A percentile compares a stretch with the other conserved stretches of the same genome.
phyloP scores from a whole-genome alignment of 2,797 vertebrate species.

The Percopsis omiscomaycus region DNA sequence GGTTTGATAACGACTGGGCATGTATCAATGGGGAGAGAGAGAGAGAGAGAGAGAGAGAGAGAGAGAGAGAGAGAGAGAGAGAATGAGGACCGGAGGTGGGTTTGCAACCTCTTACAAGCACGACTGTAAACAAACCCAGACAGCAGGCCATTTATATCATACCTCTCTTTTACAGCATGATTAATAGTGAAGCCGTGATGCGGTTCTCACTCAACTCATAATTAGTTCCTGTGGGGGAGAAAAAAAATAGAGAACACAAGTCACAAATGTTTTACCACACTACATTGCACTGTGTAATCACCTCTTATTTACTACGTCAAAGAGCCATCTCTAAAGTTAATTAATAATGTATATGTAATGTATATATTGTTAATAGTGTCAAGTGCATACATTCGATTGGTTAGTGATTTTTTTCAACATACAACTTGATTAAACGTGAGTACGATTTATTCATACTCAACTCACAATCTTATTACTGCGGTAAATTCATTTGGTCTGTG shows the following conservation, averaged over 20 bases:
- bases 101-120: not conserved
- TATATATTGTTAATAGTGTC: constrained; percentile 21
- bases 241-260: constrained; percentile 47
- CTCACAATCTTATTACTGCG: constrained; percentile 1
- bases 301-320: constrained; percentile 21
- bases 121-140: constrained; percentile 22
- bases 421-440: constrained; percentile 12
- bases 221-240: constrained; percentile 39
- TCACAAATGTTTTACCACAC: constrained; percentile 35
- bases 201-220: constrained; percentile 20
- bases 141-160: constrained; percentile 18
- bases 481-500: too few relatives aligned
- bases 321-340: constrained; percentile 35
- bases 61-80: constrained; percentile 8
- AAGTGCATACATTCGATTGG: constrained; percentile 1
- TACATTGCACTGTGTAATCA: constrained; percentile 28
- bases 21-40: constrained; percentile 5
- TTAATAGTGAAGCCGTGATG: constrained; percentile 24
- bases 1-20: constrained; percentile 44
- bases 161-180: constrained; percentile 17
- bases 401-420: not conserved
- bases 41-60: constrained; percentile 1
- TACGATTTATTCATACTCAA: constrained; percentile 2
- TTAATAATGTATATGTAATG: constrained; percentile 12
- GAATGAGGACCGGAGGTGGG: not conserved